Evolutionary conservation across 2,888 invertebrate genomes (phyloP).

Genomic region (Euproctis similis): DNA sequence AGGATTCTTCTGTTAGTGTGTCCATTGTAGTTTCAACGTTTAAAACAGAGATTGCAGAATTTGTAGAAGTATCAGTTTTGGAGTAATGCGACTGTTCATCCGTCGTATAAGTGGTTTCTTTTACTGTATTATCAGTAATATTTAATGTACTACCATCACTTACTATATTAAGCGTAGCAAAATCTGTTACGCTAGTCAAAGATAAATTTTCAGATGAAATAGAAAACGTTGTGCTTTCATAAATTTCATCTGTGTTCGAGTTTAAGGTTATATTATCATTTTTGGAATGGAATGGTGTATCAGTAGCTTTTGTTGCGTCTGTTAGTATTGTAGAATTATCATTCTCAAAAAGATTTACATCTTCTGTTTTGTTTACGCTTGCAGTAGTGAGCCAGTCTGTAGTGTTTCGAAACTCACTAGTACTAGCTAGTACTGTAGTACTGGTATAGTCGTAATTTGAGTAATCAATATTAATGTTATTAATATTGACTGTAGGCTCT

Average conservation of each 20-base stretch:
- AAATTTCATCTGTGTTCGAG: neutral
- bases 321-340: too few species aligned
- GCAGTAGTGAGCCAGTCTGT: too few species aligned
- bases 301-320: too few species aligned
- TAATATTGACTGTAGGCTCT: conserved; percentile 5
- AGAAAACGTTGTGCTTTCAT: neutral
- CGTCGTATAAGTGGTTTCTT: conserved; percentile 3
- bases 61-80: too few species aligned
- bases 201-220: neutral
- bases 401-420: too few species aligned
- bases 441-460: conserved; percentile 6
- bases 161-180: conserved; percentile 5
- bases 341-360: too few species aligned
- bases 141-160: too few species aligned
- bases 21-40: conserved; percentile 8
- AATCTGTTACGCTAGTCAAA: conserved; percentile 4
- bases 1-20: conserved; percentile 5
- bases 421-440: too few species aligned
- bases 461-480: conserved; percentile 6
- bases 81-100: conserved; percentile 7
- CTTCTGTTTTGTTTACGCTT: too few species aligned
- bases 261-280: neutral
- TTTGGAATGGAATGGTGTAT: too few species aligned
- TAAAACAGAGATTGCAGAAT: neutral
- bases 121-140: conserved; percentile 4